Evolutionary conservation across 2,888 invertebrate genomes (phyloP).

Genomic region (Agapetus fuscipes): DNA sequence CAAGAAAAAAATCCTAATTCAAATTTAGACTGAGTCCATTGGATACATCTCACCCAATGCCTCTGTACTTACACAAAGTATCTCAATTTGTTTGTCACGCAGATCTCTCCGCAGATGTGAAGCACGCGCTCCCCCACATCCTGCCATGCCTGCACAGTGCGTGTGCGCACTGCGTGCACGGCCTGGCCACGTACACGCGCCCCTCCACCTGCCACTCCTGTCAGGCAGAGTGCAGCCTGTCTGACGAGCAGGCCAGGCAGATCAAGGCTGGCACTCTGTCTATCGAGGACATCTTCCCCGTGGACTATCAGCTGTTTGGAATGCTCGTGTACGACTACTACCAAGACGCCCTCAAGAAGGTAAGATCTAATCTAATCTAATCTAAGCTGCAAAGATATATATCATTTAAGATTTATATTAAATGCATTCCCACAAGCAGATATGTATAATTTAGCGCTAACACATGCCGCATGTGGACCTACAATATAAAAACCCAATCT

Average conservation of each 20-base stretch:
- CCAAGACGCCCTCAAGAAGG: neutral
- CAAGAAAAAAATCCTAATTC: too few species aligned
- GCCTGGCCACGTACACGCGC: neutral
- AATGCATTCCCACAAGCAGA: too few species aligned
- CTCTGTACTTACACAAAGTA: too few species aligned
- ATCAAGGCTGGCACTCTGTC: neutral
- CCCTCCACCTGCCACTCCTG: neutral
- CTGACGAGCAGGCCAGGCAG: neutral
- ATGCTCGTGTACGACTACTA: neutral
- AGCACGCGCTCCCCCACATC: slow-evolving; percentile 43
- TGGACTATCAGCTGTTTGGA: neutral
- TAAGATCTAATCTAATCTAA: too few species aligned
- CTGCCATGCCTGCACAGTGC: slow-evolving; percentile 57
- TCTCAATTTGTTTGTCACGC: neutral
- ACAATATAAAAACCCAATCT: too few species aligned
- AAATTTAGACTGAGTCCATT: too few species aligned
- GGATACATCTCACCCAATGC: too few species aligned
- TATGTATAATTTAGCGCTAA: too few species aligned
- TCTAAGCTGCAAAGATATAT: too few species aligned
- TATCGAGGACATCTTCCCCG: neutral
- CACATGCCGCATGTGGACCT: too few species aligned
- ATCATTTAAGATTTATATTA: too few species aligned
- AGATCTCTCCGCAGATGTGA: slow-evolving; percentile 7
- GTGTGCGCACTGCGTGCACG: slow-evolving; percentile 49
- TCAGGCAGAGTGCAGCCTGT: neutral